Conservation (phyloP, 1,140 invertebrate species). For the Drosophila serrata region DNA sequence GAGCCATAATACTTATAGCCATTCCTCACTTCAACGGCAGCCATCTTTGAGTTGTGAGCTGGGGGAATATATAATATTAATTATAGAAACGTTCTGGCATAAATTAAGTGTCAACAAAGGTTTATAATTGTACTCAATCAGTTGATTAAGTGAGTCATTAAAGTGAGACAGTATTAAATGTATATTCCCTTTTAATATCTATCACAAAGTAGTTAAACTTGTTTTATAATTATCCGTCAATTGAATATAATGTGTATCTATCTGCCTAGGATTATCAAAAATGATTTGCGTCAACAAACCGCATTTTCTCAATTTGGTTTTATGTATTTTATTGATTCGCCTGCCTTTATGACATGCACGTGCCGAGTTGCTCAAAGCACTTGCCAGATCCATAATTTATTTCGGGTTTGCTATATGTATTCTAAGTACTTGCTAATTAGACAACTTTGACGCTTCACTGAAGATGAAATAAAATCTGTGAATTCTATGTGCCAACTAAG, state of each 20-base stretch:
- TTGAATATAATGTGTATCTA: slow-evolving; percentile 6
- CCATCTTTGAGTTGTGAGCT: slow-evolving; percentile 66
- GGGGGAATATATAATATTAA: slow-evolving; percentile 2
- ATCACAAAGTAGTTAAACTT: background rate
- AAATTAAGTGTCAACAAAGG: slow-evolving; percentile 1
- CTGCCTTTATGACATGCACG: slow-evolving; percentile 71
- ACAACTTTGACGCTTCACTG: slow-evolving; percentile 30
- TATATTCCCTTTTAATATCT: slow-evolving; percentile 2
- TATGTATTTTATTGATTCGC: slow-evolving; percentile 79
- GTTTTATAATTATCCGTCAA: background rate
- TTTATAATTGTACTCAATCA: background rate
- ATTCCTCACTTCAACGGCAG: slow-evolving; percentile 86
- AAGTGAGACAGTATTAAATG: too few relatives aligned
- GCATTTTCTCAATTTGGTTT: slow-evolving; percentile 58
- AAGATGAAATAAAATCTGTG: slow-evolving; percentile 54
- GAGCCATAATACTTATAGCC: slow-evolving; percentile 87
- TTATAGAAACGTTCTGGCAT: slow-evolving; percentile 10
- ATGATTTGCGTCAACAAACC: slow-evolving; percentile 75
- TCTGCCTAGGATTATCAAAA: slow-evolving; percentile 26
- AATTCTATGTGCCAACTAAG: slow-evolving; percentile 33
- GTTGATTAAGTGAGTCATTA: background rate
- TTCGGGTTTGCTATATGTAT: slow-evolving; percentile 34
- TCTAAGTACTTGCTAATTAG: slow-evolving; percentile 45
- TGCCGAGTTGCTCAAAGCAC: slow-evolving; percentile 65
- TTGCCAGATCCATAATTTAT: slow-evolving; percentile 44